Evolutionary conservation across 1,140 invertebrate genomes (phyloP).

Genomic region (Sinella curviseta): DNA sequence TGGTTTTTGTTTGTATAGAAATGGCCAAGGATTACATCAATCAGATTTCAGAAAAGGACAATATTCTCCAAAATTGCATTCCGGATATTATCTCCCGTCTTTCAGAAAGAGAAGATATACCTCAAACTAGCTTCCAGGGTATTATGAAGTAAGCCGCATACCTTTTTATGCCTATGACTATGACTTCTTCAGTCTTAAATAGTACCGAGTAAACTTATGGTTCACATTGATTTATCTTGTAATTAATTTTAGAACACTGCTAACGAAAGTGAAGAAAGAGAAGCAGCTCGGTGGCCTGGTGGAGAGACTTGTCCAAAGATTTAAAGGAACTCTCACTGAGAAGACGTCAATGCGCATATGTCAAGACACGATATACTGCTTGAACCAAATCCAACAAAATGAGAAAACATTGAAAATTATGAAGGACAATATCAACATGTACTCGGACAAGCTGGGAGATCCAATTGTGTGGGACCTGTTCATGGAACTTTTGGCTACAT

Average conservation of each 20-base stretch:
- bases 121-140: slow-evolving; percentile 28
- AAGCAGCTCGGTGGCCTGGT: slow-evolving; percentile 33
- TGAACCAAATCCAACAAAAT: slow-evolving; percentile 35
- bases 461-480: slow-evolving; percentile 33
- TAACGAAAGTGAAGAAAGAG: slow-evolving; percentile 40
- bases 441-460: slow-evolving; percentile 38
- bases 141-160: slow-evolving; percentile 39
- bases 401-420: slow-evolving; percentile 43
- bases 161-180: background rate
- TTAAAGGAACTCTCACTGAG: slow-evolving; percentile 15
- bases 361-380: slow-evolving; percentile 38
- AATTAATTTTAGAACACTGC: slow-evolving; percentile 33
- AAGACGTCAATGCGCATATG: background rate
- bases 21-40: slow-evolving; percentile 41
- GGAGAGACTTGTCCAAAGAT: slow-evolving; percentile 40
- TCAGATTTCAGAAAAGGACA: slow-evolving; percentile 44
- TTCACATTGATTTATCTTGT: no score
- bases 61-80: slow-evolving; percentile 37
- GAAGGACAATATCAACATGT: slow-evolving; percentile 28
- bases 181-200: no score
- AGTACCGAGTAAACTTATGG: no score
- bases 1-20: slow-evolving; percentile 29
- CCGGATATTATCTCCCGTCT: slow-evolving; percentile 43
- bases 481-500: slow-evolving; percentile 27
- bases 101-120: slow-evolving; percentile 27